These are phyloP conservation scores for Saxicola maurus DNA, from an alignment of 2,797 vertebrate genomes.

Conservation along the genomic window DNA sequence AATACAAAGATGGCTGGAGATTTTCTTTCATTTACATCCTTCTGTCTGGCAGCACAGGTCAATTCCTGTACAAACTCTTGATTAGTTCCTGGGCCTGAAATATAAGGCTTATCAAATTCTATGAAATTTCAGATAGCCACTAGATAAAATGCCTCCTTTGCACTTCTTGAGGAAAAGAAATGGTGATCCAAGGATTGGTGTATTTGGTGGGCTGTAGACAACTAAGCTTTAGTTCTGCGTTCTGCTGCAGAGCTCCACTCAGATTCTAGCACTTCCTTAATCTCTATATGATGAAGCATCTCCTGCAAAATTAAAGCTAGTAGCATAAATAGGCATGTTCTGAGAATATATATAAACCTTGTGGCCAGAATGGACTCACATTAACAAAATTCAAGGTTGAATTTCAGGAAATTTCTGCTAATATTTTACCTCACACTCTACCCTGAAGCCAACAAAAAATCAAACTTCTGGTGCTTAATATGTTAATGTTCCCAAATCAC, in stretches of 20 bases:
- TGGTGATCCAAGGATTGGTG: neutral
- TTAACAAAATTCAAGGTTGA: neutral
- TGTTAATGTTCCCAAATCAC: neutral
- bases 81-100: neutral
- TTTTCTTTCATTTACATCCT: neutral
- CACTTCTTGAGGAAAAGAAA: neutral
- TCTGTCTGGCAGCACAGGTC: neutral
- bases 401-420: neutral
- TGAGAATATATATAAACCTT: neutral
- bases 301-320: neutral
- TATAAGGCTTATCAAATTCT: neutral
- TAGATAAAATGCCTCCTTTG: neutral
- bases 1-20: neutral
- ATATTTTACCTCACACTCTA: neutral
- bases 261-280: neutral
- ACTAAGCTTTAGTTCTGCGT: neutral
- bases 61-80: neutral
- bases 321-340: neutral
- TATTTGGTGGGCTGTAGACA: neutral
- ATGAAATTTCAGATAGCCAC: neutral
- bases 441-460: neutral
- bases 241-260: neutral
- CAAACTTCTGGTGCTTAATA: neutral
- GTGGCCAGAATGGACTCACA: neutral
- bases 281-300: neutral